Evolutionary conservation across 2,888 invertebrate species (phyloP).

Genomic region (Mantis religiosa): DNA sequence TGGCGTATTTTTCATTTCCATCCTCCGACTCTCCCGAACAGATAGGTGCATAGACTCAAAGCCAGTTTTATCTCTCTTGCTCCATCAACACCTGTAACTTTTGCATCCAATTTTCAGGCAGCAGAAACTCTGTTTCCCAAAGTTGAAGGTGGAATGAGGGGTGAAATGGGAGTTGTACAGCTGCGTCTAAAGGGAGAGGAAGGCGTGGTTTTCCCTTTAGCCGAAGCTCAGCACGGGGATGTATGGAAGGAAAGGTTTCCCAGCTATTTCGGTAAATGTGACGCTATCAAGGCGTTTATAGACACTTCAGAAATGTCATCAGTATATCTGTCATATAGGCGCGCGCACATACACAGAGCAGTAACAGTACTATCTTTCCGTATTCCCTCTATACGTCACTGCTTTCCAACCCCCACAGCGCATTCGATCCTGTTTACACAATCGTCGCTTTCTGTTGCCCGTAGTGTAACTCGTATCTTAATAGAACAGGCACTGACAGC

Average conservation of each 20-base stretch:
- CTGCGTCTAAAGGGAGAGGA: neutral
- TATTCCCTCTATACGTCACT: neutral
- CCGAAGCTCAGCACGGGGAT: neutral
- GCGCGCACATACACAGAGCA: neutral
- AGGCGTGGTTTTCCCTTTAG: neutral
- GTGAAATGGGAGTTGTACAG: neutral
- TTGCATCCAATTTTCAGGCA: conserved; percentile 8
- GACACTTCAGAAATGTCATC: conserved; percentile 2
- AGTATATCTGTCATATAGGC: neutral
- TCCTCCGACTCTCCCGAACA: neutral
- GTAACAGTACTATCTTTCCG: neutral
- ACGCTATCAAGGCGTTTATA: neutral
- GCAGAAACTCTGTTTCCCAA: neutral
- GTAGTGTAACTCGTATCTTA: neutral
- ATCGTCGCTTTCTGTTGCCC: neutral
- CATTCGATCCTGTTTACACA: neutral
- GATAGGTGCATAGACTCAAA: neutral
- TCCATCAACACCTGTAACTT: neutral
- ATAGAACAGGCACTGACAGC: neutral
- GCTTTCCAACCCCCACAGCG: neutral
- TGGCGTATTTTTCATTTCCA: neutral
- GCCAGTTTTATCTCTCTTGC: neutral
- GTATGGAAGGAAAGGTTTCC: neutral
- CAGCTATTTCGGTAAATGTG: neutral
- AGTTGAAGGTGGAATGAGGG: neutral